A percentile compares a stretch with the other conserved stretches of the same genome.
phyloP scores from a whole-genome alignment of 2,113 vertebrate genomes.

The Dicentrarchus labrax region DNA sequence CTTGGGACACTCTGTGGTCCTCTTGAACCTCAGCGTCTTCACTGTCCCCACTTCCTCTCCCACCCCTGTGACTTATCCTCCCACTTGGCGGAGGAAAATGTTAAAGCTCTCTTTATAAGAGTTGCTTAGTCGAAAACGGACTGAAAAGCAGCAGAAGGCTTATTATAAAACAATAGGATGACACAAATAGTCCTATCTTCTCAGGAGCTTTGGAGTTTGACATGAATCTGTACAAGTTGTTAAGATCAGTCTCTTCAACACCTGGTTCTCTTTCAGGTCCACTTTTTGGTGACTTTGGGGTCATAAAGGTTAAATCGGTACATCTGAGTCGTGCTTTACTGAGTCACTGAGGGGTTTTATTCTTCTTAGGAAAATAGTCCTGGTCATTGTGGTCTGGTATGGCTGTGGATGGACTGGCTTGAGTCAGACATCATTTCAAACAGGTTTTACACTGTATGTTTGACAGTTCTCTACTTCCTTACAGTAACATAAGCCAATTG shows the following conservation, averaged over 20 bases:
- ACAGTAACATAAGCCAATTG: neutral
- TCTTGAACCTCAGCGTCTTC: slow-evolving; percentile 3
- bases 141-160: neutral
- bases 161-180: too few relatives aligned
- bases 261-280: too few relatives aligned
- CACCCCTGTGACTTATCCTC: neutral
- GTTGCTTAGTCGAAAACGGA: neutral
- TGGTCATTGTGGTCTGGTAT: too few relatives aligned
- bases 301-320: slow-evolving; percentile 3
- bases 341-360: neutral
- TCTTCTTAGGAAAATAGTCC: neutral
- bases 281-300: too few relatives aligned
- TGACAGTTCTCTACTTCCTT: neutral
- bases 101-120: neutral
- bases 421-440: neutral
- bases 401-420: too few relatives aligned
- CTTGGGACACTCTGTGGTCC: slow-evolving; percentile 33
- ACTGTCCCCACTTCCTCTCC: neutral
- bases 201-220: neutral
- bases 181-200: neutral
- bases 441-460: neutral
- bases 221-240: neutral
- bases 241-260: too few relatives aligned
- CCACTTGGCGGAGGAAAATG: neutral
- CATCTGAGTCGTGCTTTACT: neutral